Conservation (phyloP, 2,797 vertebrate species). For the Microctenopoma steveboyesi region DNA sequence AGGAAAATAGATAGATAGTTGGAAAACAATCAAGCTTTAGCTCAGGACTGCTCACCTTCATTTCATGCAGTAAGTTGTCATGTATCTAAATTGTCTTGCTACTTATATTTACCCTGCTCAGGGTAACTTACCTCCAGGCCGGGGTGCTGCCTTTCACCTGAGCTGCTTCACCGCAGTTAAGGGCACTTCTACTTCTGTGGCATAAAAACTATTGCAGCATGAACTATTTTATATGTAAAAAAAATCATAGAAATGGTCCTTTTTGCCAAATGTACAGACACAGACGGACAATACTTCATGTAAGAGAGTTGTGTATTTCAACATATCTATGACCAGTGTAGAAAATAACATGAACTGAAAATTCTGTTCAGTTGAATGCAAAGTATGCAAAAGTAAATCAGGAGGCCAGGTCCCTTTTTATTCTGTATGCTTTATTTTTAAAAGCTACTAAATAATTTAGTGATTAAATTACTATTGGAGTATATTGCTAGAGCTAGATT, state of each 20-base stretch:
- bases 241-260: too few species aligned
- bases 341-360: slow-evolving; percentile 9
- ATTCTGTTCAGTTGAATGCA: not conserved
- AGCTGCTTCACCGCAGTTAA: slow-evolving; percentile 20
- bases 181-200: slow-evolving; percentile 13
- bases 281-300: not conserved
- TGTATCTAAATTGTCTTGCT: not conserved
- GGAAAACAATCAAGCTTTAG: too few species aligned
- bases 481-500: slow-evolving; percentile 12
- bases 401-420: slow-evolving; percentile 14
- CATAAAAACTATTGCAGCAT: not conserved
- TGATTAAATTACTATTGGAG: slow-evolving; percentile 1
- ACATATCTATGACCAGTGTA: not conserved
- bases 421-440: slow-evolving; percentile 2
- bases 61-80: not conserved
- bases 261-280: not conserved
- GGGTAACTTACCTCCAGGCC: not conserved
- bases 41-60: too few species aligned
- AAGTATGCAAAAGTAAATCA: slow-evolving; percentile 21
- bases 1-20: too few species aligned
- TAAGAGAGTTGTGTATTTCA: not conserved
- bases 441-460: slow-evolving; percentile 28
- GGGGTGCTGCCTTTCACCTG: slow-evolving; percentile 10
- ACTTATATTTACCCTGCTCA: slow-evolving; percentile 3
- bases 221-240: too few species aligned